A percentile compares a stretch with the other conserved stretches of the same genome.
phyloP scores from a whole-genome alignment of 2,113 vertebrate species.

The Cephalophus harveyi region DNA sequence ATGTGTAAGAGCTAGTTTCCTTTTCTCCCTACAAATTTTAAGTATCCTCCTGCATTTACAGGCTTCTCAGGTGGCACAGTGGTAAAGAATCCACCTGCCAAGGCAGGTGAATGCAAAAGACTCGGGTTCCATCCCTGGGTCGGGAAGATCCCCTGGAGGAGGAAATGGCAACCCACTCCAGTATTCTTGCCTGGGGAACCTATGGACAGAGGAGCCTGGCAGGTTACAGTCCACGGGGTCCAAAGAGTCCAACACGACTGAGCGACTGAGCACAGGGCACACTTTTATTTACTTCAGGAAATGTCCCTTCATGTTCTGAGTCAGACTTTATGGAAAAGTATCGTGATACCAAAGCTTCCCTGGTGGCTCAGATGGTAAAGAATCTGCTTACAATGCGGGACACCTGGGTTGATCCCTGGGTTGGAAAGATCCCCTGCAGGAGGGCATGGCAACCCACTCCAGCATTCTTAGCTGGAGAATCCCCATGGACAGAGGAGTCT shows the following conservation, averaged over 20 bases:
- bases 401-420: not conserved
- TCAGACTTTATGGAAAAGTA: not conserved
- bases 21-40: not conserved
- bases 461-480: not conserved
- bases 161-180: not conserved
- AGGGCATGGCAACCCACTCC: not conserved
- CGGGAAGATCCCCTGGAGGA: rapidly evolving
- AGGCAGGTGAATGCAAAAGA: not conserved
- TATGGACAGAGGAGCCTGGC: not conserved
- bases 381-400: not conserved
- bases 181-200: not conserved
- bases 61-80: not conserved
- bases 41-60: not conserved
- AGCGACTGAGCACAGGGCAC: not conserved
- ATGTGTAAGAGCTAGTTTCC: not conserved
- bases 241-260: not conserved
- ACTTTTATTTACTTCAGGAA: not conserved
- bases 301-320: not conserved
- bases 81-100: not conserved
- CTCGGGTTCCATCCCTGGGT: not conserved
- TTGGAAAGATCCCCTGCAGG: not conserved
- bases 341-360: not conserved
- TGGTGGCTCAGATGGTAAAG: not conserved
- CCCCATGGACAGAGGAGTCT: not conserved
- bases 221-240: rapidly evolving